These are phyloP conservation scores for Lacanobia wlatinum DNA, from an alignment of 2,888 invertebrate species.

Conservation along the genomic window DNA sequence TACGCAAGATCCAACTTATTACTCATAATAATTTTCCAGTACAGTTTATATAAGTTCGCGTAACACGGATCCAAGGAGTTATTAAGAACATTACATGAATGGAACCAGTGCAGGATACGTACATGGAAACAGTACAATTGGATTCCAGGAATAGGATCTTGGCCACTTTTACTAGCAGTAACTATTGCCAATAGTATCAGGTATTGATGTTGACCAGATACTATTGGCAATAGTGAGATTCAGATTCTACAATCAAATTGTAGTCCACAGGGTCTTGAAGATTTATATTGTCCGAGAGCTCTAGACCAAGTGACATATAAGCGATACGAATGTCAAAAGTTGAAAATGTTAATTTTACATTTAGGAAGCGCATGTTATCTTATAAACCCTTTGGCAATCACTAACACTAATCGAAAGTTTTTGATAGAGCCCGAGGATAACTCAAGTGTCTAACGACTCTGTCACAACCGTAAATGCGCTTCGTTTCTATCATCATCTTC, in stretches of 20 bases:
- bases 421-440: background rate
- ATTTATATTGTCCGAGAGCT: background rate
- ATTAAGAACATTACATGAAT: background rate
- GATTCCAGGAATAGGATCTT: background rate
- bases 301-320: background rate
- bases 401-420: background rate
- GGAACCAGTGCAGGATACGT: background rate
- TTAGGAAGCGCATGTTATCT: background rate
- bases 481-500: background rate
- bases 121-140: background rate
- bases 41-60: constrained; percentile 43
- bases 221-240: background rate
- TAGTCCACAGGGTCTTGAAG: background rate
- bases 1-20: constrained; percentile 42
- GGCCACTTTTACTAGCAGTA: background rate
- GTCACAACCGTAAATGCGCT: background rate
- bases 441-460: background rate
- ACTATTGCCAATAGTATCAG: too few species aligned
- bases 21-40: constrained; percentile 40
- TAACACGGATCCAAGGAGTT: constrained; percentile 10
- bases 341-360: background rate
- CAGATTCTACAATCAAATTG: background rate
- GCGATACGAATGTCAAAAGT: background rate
- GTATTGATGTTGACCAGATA: too few species aligned
- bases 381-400: background rate